These are phyloP conservation scores for Xylocopa sonorina DNA, from an alignment of 1,140 invertebrate genomes.

Conservation along the genomic window DNA sequence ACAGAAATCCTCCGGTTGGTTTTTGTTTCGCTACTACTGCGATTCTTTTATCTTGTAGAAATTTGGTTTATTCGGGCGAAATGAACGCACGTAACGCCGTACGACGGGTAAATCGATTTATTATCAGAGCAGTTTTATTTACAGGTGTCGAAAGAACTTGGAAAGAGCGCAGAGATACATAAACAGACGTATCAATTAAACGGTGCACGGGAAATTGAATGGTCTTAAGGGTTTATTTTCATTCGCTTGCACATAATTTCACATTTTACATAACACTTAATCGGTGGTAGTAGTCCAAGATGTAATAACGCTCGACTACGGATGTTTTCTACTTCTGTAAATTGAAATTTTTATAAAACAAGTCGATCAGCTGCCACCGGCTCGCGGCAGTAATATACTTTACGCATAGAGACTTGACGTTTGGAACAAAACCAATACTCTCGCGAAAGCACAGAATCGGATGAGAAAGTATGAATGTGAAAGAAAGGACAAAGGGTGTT, in stretches of 20 bases:
- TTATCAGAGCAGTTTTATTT: too few species aligned
- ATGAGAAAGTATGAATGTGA: neutral
- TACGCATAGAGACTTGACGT: neutral
- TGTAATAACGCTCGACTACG: neutral
- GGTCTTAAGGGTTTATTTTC: conserved; percentile 14
- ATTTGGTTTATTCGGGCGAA: too few species aligned
- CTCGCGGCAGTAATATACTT: neutral
- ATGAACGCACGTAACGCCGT: too few species aligned
- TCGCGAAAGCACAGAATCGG: neutral
- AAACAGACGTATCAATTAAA: too few species aligned
- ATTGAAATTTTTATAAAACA: neutral
- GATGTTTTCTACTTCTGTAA: neutral
- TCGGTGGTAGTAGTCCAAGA: neutral
- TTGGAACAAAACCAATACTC: neutral
- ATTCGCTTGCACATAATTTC: neutral
- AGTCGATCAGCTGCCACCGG: neutral
- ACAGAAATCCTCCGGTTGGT: too few species aligned
- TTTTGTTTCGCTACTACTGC: too few species aligned
- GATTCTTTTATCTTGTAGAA: too few species aligned
- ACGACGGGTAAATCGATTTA: too few species aligned
- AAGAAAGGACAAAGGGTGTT: neutral
- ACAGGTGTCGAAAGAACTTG: too few species aligned
- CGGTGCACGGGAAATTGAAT: too few species aligned
- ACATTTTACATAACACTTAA: too few species aligned
- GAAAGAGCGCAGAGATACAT: too few species aligned